These are phyloP conservation scores for Oncorhynchus masou DNA, from an alignment of 2,113 vertebrate genomes.

Conservation along the genomic window DNA sequence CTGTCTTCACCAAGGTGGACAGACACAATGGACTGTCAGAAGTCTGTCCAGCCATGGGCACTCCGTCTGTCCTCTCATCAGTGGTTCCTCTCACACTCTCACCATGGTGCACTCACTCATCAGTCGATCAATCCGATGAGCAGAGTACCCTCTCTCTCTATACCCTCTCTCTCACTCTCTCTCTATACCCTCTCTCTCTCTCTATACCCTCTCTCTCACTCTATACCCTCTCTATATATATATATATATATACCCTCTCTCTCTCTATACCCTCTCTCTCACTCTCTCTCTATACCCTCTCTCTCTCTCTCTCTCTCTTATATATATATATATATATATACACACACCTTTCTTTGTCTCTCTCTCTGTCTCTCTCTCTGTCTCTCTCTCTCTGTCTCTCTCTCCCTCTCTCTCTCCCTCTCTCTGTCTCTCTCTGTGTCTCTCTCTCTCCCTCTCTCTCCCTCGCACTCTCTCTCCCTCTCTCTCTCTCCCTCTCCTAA, in stretches of 20 bases:
- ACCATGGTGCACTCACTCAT: background rate
- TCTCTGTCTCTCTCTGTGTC: background rate
- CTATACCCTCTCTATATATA: background rate
- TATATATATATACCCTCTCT: background rate
- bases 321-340: background rate
- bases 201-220: background rate
- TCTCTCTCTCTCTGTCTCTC: background rate
- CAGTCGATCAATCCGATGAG: background rate
- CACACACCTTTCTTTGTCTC: too few species aligned
- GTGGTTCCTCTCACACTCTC: background rate
- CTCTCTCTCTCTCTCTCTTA: background rate
- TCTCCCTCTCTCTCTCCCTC: background rate
- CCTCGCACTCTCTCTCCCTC: background rate
- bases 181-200: background rate
- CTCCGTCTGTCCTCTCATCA: background rate
- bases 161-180: background rate
- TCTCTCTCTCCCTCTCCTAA: background rate
- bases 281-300: background rate
- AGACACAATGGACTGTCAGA: constrained; percentile 17
- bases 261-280: background rate
- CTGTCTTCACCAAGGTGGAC: constrained; percentile 35
- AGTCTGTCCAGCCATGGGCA: background rate
- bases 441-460: too few species aligned
- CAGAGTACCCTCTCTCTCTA: background rate
- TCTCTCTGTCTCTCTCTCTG: background rate